These are phyloP conservation scores for Saccostrea cuccullata DNA, from an alignment of 1,140 invertebrate species.

Conservation along the genomic window DNA sequence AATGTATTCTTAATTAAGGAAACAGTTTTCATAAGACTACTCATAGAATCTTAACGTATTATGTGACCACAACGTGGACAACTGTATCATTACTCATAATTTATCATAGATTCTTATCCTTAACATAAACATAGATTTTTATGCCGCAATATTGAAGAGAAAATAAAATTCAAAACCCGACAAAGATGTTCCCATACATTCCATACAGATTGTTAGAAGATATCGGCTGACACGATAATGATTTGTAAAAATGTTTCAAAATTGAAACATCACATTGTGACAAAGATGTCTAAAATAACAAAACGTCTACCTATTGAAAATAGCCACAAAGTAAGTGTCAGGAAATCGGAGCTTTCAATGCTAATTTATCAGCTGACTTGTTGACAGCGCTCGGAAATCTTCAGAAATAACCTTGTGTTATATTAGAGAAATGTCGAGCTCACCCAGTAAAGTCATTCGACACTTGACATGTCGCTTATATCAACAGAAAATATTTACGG, in stretches of 20 bases:
- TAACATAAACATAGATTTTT: neutral
- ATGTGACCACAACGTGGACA: neutral
- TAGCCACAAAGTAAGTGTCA: neutral
- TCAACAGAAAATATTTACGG: neutral
- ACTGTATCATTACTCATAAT: neutral
- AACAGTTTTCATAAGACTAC: too few relatives aligned
- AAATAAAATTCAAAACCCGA: neutral
- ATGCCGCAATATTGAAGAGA: neutral
- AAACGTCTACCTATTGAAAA: neutral
- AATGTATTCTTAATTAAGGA: too few relatives aligned
- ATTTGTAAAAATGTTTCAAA: conserved; percentile 24
- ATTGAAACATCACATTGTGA: conserved; percentile 28
- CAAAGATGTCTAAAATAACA: conserved; percentile 16
- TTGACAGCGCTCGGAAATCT: neutral
- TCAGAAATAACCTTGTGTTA: too few relatives aligned
- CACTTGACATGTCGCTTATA: conserved; percentile 29
- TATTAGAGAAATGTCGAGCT: neutral
- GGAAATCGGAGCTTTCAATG: neutral
- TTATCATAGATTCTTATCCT: neutral
- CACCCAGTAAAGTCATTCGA: conserved; percentile 11
- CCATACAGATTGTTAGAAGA: neutral
- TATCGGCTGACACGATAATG: conserved; percentile 25
- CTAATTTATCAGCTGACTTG: conserved; percentile 33
- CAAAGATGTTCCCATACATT: neutral
- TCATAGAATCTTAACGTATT: neutral